Percentiles rank a stretch among this genome's conserved stretches.
Evolutionary conservation across 2,797 vertebrate genomes (phyloP).

Genomic region (Myripristis jacobus): DNA sequence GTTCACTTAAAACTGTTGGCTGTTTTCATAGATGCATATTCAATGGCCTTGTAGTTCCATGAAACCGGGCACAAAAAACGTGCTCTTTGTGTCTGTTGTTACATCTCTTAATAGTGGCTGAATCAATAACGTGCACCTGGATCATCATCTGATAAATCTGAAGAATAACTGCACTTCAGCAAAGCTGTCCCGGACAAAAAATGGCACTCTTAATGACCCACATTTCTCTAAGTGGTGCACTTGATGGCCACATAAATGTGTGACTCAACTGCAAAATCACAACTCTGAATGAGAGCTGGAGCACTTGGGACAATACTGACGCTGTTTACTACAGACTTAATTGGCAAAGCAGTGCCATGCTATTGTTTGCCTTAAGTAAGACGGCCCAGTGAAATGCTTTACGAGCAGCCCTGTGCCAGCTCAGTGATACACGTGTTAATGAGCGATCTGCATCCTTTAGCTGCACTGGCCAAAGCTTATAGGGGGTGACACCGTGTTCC

Average conservation of each 20-base stretch:
- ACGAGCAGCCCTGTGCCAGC: too few species aligned
- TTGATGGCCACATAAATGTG: slow-evolving; percentile 15
- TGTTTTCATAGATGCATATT: slow-evolving; percentile 18
- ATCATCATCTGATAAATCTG: slow-evolving; percentile 18
- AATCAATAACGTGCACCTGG: slow-evolving; percentile 15
- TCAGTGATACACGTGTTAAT: background rate
- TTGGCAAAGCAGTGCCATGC: background rate
- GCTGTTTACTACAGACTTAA: background rate
- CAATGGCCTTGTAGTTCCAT: slow-evolving; percentile 30
- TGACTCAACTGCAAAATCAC: slow-evolving; percentile 7
- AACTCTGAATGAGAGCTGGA: slow-evolving; percentile 9
- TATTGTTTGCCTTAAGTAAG: too few species aligned
- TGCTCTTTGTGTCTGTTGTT: slow-evolving; percentile 7
- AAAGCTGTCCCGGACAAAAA: background rate
- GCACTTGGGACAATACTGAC: background rate
- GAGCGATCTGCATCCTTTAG: background rate
- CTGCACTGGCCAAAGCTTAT: background rate
- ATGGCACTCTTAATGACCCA: slow-evolving; percentile 7
- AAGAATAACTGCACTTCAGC: slow-evolving; percentile 16
- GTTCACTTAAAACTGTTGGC: too few species aligned
- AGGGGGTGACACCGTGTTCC: too few species aligned
- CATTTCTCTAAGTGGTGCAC: slow-evolving; percentile 18
- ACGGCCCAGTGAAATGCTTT: too few species aligned
- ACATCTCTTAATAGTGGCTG: slow-evolving; percentile 24
- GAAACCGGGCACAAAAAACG: slow-evolving; percentile 39